Base-by-base conservation (phyloP, 2,797 vertebrate genomes). In the Melanotaenia parkinsoni region DNA sequence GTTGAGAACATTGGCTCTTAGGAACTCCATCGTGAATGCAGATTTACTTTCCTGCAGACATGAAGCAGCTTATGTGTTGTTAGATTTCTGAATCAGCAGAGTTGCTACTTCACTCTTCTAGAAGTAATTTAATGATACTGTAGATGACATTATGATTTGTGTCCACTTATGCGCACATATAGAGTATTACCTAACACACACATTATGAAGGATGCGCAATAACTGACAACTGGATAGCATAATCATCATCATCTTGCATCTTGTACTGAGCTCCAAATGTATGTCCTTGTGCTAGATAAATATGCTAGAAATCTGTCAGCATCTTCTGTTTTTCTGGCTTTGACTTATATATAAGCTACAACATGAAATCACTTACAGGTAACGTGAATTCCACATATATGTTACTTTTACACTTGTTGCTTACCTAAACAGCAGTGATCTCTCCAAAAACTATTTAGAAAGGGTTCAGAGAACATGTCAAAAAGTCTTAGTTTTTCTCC, bases 1-100 rank as follows among this genome's bases (percentile, higher is more conserved):
- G 84, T 77, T 78, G 79, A 90, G 79, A 86, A 81, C 79, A 72
- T 78, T 62, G 76, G 81, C 70, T 79, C 81, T 84, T 60, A 77
- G 69, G 66, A 81, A 75, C 69, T 80, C 72, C 72, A 84, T 3
- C 1, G 51, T 89, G 89, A 89, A 89, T 89, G 86, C 87, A 83
- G 80, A 83, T 88, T 67, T 67, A 14, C 65, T 59, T 59, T 67
- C 53, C 69, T 20, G 58, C 68, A 72, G 74, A 75, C 80, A 13
- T 0, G 0, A 24, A 58, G 60, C 74, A 59, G 56, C 56, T 65
- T 3, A 33, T 6, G 28, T 11, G 53, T 40, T 63, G 61, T 51
- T 35, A 37, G 35, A 54, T 70, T 76, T 72, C 33, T 77, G 66
- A 73, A 80, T 81, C 54, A 83, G 61, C 45, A 11, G 68, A 57